These are phyloP conservation scores for Sardina pilchardus DNA, from an alignment of 2,113 vertebrate genomes.

Conservation along the genomic window DNA sequence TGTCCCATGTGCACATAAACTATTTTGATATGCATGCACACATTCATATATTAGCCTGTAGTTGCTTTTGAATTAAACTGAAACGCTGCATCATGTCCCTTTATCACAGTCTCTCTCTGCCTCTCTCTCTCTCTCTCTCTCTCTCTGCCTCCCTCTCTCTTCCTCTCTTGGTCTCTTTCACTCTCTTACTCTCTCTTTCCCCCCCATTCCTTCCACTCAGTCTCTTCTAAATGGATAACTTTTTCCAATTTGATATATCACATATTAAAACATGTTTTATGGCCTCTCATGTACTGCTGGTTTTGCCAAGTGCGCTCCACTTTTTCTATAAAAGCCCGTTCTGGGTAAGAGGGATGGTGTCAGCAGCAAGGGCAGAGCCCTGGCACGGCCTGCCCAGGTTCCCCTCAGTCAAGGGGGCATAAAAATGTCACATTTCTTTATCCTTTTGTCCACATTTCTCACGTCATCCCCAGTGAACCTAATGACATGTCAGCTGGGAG, in stretches of 20 bases:
- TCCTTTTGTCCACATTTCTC: not conserved
- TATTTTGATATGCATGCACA: not conserved
- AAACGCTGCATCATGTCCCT: not conserved
- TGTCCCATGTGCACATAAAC: not conserved
- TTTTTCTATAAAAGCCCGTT: not conserved
- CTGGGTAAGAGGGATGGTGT: not conserved
- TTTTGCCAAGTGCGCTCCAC: not conserved
- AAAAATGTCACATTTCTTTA: not conserved
- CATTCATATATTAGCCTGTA: conserved; percentile 8
- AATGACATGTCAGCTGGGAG: conserved; percentile 21
- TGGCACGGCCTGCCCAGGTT: not conserved
- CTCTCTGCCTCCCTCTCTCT: not conserved
- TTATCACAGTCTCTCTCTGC: not conserved
- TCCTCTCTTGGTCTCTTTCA: not conserved
- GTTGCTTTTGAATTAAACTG: conserved; percentile 1
- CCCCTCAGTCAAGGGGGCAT: not conserved
- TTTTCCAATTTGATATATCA: not conserved
- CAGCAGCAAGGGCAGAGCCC: too few relatives aligned
- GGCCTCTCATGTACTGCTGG: not conserved
- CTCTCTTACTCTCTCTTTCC: not conserved
- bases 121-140: not conserved
- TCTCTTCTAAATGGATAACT: not conserved
- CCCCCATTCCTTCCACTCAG: not conserved
- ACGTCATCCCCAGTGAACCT: conserved; percentile 14
- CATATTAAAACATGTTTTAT: not conserved